phyloP scores from a whole-genome alignment of 2,797 vertebrate genomes.

The Arvicola amphibius region DNA sequence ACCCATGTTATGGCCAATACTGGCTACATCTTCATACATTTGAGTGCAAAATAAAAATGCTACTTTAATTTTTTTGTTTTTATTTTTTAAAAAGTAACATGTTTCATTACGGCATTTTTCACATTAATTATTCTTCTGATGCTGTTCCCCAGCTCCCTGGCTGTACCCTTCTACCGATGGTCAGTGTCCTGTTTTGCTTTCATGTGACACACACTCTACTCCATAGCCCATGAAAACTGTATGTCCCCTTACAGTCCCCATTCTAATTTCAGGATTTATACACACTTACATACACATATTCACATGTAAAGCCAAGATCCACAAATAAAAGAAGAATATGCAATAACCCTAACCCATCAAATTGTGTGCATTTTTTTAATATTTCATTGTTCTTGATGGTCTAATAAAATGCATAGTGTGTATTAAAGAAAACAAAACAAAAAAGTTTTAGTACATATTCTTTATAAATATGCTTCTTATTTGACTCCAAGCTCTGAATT shows the following conservation, averaged over 20 bases:
- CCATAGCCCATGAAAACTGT: background rate
- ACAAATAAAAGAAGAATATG: background rate
- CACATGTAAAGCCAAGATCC: background rate
- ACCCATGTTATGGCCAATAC: background rate
- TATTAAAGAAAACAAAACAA: no score
- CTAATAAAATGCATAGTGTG: background rate
- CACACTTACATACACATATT: background rate
- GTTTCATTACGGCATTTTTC: background rate
- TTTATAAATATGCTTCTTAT: constrained; percentile 32
- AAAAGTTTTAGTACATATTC: constrained; percentile 3
- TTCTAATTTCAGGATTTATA: background rate
- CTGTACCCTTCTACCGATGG: background rate
- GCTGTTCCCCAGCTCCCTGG: no score
- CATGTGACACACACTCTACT: background rate
- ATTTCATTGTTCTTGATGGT: background rate
- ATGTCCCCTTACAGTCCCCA: background rate
- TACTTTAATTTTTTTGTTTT: background rate
- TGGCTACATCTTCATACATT: background rate
- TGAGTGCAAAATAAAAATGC: background rate
- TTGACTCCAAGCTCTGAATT: background rate
- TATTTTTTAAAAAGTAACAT: background rate
- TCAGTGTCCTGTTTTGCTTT: background rate
- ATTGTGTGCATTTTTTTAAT: background rate
- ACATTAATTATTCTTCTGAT: background rate
- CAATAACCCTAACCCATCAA: background rate